Evolutionary conservation across 2,113 vertebrate genomes (phyloP).

Genomic region (Paradoxurus hermaphroditus): DNA sequence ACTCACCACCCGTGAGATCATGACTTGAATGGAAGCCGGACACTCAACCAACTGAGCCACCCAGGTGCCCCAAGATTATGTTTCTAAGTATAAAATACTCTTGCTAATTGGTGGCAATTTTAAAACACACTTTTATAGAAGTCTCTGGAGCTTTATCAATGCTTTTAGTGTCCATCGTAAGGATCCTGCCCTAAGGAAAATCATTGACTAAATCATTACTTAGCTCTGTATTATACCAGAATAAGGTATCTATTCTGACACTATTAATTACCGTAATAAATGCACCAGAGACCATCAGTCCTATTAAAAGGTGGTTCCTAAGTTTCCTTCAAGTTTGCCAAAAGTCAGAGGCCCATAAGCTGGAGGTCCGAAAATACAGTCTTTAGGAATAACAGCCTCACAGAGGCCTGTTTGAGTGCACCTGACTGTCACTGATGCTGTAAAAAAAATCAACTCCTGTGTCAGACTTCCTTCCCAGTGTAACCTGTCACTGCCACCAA

Average conservation of each 20-base stretch:
- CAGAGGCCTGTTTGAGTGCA: neutral
- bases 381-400: neutral
- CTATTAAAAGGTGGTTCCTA: constrained; percentile 30
- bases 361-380: neutral
- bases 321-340: neutral
- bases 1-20: too few species aligned
- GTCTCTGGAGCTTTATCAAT: neutral
- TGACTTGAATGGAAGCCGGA: too few species aligned
- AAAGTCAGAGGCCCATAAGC: neutral
- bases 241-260: neutral
- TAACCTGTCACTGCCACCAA: neutral
- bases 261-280: constrained; percentile 45
- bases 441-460: neutral
- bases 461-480: neutral
- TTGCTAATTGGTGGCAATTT: constrained; percentile 9
- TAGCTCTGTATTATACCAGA: constrained; percentile 23
- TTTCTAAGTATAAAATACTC: neutral
- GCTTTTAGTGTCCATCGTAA: neutral
- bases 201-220: constrained; percentile 23
- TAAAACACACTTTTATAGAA: constrained; percentile 22
- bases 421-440: neutral
- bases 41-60: too few species aligned
- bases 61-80: neutral
- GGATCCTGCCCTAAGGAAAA: neutral
- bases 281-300: neutral